Evolutionary conservation across 2,113 vertebrate genomes (phyloP).

Genomic region (Oreochromis spilurus): DNA sequence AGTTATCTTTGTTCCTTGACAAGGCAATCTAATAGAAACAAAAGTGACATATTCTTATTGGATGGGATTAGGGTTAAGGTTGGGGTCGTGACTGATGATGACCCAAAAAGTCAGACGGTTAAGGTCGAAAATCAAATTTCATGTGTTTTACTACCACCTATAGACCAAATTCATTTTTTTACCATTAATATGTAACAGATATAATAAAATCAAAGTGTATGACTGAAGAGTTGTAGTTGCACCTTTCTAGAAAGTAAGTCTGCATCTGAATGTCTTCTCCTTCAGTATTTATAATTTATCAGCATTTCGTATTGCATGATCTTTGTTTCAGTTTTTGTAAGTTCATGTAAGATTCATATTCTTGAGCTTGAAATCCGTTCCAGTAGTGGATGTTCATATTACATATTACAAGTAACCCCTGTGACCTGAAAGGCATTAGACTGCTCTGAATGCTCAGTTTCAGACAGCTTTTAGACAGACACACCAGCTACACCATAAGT

Average conservation of each 20-base stretch:
- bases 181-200: neutral
- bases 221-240: neutral
- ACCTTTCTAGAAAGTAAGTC: neutral
- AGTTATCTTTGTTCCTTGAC: neutral
- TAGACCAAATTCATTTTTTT: neutral
- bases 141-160: neutral
- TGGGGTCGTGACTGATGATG: neutral
- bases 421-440: neutral
- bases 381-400: neutral
- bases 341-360: neutral
- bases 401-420: neutral
- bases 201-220: neutral
- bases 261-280: neutral
- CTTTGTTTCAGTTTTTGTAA: neutral
- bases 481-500: neutral
- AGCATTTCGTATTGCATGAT: neutral
- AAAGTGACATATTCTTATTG: neutral
- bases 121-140: neutral
- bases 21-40: neutral
- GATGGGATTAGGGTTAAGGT: neutral
- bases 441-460: neutral
- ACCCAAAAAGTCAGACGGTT: neutral
- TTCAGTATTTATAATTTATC: neutral
- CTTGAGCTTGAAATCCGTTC: neutral
- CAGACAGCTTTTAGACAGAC: neutral